Evolutionary conservation across 1,140 invertebrate species (phyloP).

Genomic region (Vanessa tameamea): DNA sequence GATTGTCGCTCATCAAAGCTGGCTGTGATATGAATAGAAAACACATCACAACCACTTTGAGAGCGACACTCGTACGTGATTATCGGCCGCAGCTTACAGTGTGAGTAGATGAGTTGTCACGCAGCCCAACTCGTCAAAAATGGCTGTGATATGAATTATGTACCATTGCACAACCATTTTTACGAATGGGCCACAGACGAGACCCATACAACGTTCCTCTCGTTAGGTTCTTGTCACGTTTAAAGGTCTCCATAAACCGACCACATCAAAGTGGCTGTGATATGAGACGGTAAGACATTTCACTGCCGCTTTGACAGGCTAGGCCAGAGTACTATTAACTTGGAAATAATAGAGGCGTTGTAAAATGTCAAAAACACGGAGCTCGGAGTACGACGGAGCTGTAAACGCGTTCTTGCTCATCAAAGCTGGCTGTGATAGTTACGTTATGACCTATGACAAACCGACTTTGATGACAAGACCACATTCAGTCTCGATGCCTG

Average conservation of each 20-base stretch:
- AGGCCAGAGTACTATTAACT: conserved; percentile 58
- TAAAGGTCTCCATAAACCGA: conserved; percentile 70
- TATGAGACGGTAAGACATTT: conserved; percentile 73
- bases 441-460: conserved; percentile 72
- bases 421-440: conserved; percentile 81
- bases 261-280: conserved; percentile 81
- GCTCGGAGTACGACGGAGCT: conserved; percentile 6
- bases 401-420: conserved; percentile 72
- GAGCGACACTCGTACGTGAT: conserved; percentile 52
- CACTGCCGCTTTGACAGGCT: conserved; percentile 77
- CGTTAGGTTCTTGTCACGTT: background rate
- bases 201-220: background rate
- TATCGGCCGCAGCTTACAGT: background rate
- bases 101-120: conserved; percentile 35
- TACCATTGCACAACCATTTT: conserved; percentile 73
- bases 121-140: conserved; percentile 78
- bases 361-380: background rate
- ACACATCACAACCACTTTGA: conserved; percentile 73
- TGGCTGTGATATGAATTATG: conserved; percentile 73
- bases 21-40: conserved; percentile 74
- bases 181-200: conserved; percentile 69
- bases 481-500: conserved; percentile 43
- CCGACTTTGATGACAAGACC: conserved; percentile 77
- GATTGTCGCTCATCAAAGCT: conserved; percentile 77
- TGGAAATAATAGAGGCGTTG: background rate